phyloP scores from a whole-genome alignment of 2,797 vertebrate species.

The Lutjanus argentimaculatus region DNA sequence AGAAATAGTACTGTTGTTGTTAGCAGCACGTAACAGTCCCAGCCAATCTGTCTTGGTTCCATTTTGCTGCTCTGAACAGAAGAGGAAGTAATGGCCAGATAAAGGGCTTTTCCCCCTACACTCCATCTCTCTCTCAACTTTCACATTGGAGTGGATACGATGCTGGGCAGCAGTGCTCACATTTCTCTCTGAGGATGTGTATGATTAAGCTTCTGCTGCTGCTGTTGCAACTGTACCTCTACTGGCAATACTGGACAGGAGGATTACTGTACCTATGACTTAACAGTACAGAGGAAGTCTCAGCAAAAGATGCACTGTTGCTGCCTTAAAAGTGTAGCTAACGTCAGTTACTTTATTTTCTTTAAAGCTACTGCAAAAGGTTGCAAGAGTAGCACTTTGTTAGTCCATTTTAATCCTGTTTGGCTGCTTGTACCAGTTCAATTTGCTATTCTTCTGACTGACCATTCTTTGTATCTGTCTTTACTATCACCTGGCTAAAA shows the following conservation, averaged over 20 bases:
- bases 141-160: constrained; percentile 55
- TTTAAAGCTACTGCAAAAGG: not conserved
- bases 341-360: not conserved
- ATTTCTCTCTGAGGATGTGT: constrained; percentile 52
- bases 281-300: constrained; percentile 15
- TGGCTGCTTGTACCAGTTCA: not conserved
- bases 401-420: constrained; percentile 12
- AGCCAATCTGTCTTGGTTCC: constrained; percentile 51
- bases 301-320: constrained; percentile 16
- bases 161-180: constrained; percentile 37
- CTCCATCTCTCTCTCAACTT: constrained; percentile 53
- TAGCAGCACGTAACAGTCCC: constrained; percentile 14
- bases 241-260: constrained; percentile 34
- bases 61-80: constrained; percentile 54
- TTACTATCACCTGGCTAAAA: not conserved
- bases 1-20: constrained; percentile 17
- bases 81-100: constrained; percentile 59
- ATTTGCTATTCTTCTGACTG: not conserved
- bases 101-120: constrained; percentile 40
- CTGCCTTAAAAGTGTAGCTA: not conserved
- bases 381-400: not conserved
- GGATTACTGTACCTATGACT: constrained; percentile 36
- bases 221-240: constrained; percentile 26
- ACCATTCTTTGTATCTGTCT: not conserved
- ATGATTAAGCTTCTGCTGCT: constrained; percentile 58